These are phyloP conservation scores for Tribolium madens DNA, from an alignment of 1,140 invertebrate species.

Conservation along the genomic window DNA sequence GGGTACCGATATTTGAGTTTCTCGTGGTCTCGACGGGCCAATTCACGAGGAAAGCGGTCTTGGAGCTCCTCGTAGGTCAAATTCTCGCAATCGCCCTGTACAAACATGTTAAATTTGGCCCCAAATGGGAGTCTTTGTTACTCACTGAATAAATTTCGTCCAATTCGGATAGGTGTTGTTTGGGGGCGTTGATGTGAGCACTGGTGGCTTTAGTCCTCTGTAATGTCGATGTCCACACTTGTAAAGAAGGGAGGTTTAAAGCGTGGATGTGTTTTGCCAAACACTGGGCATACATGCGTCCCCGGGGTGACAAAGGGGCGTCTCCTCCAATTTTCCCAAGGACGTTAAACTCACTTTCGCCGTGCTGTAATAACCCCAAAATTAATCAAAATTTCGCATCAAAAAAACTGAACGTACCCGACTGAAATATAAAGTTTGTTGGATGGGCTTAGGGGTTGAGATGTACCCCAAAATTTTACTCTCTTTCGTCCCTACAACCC, in stretches of 20 bases:
- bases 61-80: conserved; percentile 95
- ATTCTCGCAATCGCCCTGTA: conserved; percentile 90
- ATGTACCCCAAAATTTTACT: conserved; percentile 82
- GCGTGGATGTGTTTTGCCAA: conserved; percentile 82
- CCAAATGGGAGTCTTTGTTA: too few relatives aligned
- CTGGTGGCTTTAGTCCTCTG: conserved; percentile 90
- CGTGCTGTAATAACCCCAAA: conserved; percentile 75
- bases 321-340: conserved; percentile 93
- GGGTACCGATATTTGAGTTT: conserved; percentile 94
- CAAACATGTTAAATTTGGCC: not conserved
- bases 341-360: conserved; percentile 92
- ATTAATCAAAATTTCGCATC: not conserved
- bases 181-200: conserved; percentile 81
- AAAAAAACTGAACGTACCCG: conserved; percentile 53
- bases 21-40: conserved; percentile 90
- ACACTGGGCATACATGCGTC: conserved; percentile 82
- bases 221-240: conserved; percentile 90
- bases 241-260: conserved; percentile 75
- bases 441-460: conserved; percentile 76
- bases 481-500: conserved; percentile 78
- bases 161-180: conserved; percentile 81
- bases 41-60: conserved; percentile 89
- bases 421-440: conserved; percentile 62
- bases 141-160: conserved; percentile 93
- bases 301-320: conserved; percentile 83